Evolutionary conservation across 2,113 vertebrate species (phyloP), one percentile per base, ranked within the genome.

Genomic region (Emydura subglobosa): DNA sequence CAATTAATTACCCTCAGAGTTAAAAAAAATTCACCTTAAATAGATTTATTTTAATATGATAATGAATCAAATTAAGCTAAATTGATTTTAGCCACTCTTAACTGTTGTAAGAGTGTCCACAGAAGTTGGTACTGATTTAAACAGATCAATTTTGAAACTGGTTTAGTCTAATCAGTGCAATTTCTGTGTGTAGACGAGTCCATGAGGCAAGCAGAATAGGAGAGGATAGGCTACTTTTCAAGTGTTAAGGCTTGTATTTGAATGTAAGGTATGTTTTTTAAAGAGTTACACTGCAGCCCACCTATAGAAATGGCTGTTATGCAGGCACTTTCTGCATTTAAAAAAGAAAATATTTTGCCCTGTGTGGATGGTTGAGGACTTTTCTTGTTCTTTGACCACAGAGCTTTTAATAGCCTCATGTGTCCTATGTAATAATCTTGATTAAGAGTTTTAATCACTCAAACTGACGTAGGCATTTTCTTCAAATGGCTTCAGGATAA

Each of bases 121-220:
- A 79, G 76, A 94, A 54, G 27, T 54, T 50, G 47, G 6, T 53
- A 50, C 7, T 79, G 80, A 76, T 95, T 85, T n/a, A 76, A 83
- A 87, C 25, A 65, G 29, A 85, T 85, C 19, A 74, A 19, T 81
- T 7, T 29, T 79, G 47, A 91, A 49, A 49, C 7, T 53, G 5
- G 0, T 0, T 59, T 68, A 89, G 19, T 76, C 24, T 19, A 39
- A 21, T 4, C 3, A 87, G 31, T 0, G 1, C 1, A 79, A 3
- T 49, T 49, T 76, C 47, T 85, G 0, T 82, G 24, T 24, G 17
- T 79, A 34, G 9, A 55, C 79, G 9, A 6, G 8, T 51, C n/a
- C 19, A 39, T 39, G n/a, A 39, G 65, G 16, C 65, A 21, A 86
- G 53, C 3, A 92, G 42, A 91, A 72, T 4, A 55, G 16, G 76